Evolutionary conservation across 2,113 vertebrate genomes (phyloP).

Genomic region (Apistogramma diplotaenia): DNA sequence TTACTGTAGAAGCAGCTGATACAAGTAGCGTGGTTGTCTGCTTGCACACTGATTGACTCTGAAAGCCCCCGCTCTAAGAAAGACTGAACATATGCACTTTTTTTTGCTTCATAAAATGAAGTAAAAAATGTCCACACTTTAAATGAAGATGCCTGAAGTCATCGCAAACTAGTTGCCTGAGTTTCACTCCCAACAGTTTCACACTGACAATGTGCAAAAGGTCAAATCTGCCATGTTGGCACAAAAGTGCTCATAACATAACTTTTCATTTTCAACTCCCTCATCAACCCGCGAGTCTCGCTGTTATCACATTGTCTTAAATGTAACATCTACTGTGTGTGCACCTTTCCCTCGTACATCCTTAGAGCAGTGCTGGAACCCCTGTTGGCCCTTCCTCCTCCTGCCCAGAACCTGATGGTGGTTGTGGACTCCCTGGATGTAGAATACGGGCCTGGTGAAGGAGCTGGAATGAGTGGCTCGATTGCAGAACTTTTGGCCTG

Average conservation of each 20-base stretch:
- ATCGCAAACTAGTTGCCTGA: neutral
- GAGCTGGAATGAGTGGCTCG: slow-evolving; percentile 51
- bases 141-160: neutral
- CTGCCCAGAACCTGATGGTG: slow-evolving; percentile 75
- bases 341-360: neutral
- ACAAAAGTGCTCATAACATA: neutral
- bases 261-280: neutral
- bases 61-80: neutral
- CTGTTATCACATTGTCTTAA: neutral
- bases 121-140: neutral
- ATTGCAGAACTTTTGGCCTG: slow-evolving; percentile 75
- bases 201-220: neutral
- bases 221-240: neutral
- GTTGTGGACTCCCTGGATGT: slow-evolving; percentile 80
- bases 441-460: slow-evolving; percentile 16
- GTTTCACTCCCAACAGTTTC: neutral
- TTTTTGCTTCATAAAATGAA: neutral
- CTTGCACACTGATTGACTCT: neutral
- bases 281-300: neutral
- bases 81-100: neutral
- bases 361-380: slow-evolving; percentile 76
- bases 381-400: slow-evolving; percentile 75
- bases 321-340: neutral
- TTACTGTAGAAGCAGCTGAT: neutral
- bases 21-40: neutral